phyloP scores from a whole-genome alignment of 2,113 vertebrate genomes.

The Ardeotis arabs region DNA sequence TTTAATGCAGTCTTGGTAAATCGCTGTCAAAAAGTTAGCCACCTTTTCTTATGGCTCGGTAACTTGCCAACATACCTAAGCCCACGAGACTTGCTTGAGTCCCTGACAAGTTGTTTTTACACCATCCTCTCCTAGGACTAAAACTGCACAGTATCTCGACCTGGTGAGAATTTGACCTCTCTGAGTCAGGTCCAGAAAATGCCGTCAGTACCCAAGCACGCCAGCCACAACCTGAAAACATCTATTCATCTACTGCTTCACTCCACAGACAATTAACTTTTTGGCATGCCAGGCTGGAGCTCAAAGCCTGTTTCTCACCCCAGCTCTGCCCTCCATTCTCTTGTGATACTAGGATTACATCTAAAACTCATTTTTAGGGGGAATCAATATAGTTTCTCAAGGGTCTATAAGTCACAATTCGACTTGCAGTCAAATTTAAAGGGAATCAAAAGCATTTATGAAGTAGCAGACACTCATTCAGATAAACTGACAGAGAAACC shows the following conservation, averaged over 20 bases:
- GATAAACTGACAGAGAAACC: not conserved
- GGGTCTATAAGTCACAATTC: not conserved
- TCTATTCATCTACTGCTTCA: constrained; percentile 21
- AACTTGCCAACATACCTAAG: not conserved
- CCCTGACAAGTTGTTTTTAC: not conserved
- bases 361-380: not conserved
- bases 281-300: not conserved
- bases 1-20: not conserved
- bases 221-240: constrained; percentile 14
- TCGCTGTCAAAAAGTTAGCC: not conserved
- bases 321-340: not conserved
- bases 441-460: not conserved
- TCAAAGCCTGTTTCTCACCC: not conserved
- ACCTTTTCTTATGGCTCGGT: not conserved
- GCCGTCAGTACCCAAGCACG: not conserved
- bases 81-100: not conserved
- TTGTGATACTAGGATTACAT: not conserved
- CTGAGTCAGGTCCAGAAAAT: constrained; percentile 14
- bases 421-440: not conserved
- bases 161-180: not conserved
- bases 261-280: constrained; percentile 4
- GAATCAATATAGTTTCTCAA: not conserved
- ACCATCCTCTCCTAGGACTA: not conserved
- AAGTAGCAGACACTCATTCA: not conserved
- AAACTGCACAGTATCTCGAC: not conserved